Evolutionary conservation across 2,888 invertebrate genomes (phyloP), one percentile per base, ranked within the genome.

Genomic region (Cephalotes varians): DNA sequence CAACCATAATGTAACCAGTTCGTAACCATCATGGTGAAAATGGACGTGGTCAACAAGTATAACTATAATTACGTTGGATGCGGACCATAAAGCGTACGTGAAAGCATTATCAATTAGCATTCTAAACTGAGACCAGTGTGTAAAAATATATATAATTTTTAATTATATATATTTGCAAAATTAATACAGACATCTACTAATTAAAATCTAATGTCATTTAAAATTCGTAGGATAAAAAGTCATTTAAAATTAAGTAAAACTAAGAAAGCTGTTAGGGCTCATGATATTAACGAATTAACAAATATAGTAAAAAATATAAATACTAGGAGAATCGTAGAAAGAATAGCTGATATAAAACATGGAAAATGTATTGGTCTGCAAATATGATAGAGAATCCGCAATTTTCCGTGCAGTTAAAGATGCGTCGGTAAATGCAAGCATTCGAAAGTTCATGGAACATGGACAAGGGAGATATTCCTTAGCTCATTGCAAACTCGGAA

Each of bases 1-100:
- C 86, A 90, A 93, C 94, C 93, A 85, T 92, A 93, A 93, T 92
- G 93, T 82, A 91, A 93, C 93, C 93, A 90, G 91, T 87, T 91
- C 91, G 90, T 88, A 88, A 89, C 91, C 92, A 90, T 92, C 88
- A 90, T 84, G 90, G 88, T 85, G 85, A 82, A 90, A 92, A 91
- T 87, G 90, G 88, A 89, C 90, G 85, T 58, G 89, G 91, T 89
- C 87, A 89, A 86, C 88, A 85, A 86, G 91, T 86, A 86, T 89
- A 85, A 90, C 87, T 87, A 88, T 91, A 92, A 92, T 92, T 91
- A 76, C 88, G 85, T 49, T 12, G 56, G 25, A 65, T 56, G 62
- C 65, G 80, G 64, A 71, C 81, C 81, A 81, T 83, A 83, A 86
- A 86, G 77, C 71, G 56, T 64, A 65, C 7, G 40, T 44, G 76